Evolutionary conservation across 1,140 invertebrate species (phyloP).

Genomic region (Antheraea mylitta): DNA sequence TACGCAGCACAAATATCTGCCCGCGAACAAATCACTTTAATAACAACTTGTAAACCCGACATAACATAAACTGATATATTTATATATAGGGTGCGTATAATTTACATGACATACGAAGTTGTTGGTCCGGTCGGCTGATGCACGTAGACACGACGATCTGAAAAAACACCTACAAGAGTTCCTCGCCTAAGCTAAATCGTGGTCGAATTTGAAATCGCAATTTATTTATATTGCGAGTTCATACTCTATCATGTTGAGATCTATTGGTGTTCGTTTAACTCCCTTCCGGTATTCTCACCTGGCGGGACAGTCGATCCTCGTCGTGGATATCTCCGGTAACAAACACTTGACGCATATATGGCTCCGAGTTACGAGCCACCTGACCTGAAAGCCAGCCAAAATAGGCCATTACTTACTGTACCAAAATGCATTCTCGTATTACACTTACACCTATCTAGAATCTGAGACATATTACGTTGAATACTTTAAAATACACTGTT

Average conservation of each 20-base stretch:
- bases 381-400: conserved; percentile 76
- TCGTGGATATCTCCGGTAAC: conserved; percentile 84
- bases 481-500: too few relatives aligned
- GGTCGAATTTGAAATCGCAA: conserved; percentile 62
- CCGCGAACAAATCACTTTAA: conserved; percentile 44
- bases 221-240: conserved; percentile 52
- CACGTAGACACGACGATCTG: conserved; percentile 57
- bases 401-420: conserved; percentile 22
- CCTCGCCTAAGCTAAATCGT: conserved; percentile 36
- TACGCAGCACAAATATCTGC: conserved; percentile 94
- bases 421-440: background rate
- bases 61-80: conserved; percentile 2
- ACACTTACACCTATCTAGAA: too few relatives aligned
- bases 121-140: conserved; percentile 38
- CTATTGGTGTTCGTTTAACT: conserved; percentile 3
- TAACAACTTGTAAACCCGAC: conserved; percentile 18
- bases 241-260: conserved; percentile 14
- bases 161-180: conserved; percentile 66
- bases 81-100: conserved; percentile 41
- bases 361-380: conserved; percentile 95
- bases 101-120: conserved; percentile 60
- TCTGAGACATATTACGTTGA: too few relatives aligned
- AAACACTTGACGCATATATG: conserved; percentile 97
- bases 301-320: conserved; percentile 81
- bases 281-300: conserved; percentile 68